Evolutionary conservation across 2,888 invertebrate genomes (phyloP).

Genomic region (Mimas tiliae): DNA sequence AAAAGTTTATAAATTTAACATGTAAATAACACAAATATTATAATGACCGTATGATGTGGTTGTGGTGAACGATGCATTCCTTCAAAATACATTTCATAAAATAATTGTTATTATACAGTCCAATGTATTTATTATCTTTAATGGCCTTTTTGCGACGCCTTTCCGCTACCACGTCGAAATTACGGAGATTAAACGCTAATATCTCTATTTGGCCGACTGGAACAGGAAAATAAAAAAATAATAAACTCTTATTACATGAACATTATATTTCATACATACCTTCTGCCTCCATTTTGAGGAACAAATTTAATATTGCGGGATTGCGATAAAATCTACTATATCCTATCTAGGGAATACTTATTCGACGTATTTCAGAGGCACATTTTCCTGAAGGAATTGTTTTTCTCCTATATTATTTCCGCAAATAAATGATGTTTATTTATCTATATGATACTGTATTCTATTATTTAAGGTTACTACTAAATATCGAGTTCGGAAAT

Average conservation of each 20-base stretch:
- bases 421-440: slow-evolving; percentile 8
- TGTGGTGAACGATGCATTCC: slow-evolving; percentile 75
- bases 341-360: slow-evolving; percentile 19
- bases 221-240: slow-evolving; percentile 40
- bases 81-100: slow-evolving; percentile 59
- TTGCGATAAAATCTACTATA: slow-evolving; percentile 24
- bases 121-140: slow-evolving; percentile 40
- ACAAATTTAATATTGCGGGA: slow-evolving; percentile 24
- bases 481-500: no score
- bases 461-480: not conserved
- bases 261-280: slow-evolving; percentile 14
- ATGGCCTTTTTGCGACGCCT: slow-evolving; percentile 53
- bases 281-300: slow-evolving; percentile 17
- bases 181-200: slow-evolving; percentile 71
- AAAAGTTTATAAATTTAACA: not conserved
- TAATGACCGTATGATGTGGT: slow-evolving; percentile 71
- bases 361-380: not conserved
- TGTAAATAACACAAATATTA: slow-evolving; percentile 17
- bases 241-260: not conserved
- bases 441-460: not conserved
- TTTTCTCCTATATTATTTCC: slow-evolving; percentile 8
- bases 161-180: slow-evolving; percentile 66
- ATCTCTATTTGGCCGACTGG: slow-evolving; percentile 81
- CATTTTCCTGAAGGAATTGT: slow-evolving; percentile 1
- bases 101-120: slow-evolving; percentile 42